phyloP scores from a whole-genome alignment of 2,797 vertebrate genomes.

The Oreochromis mossambicus region DNA sequence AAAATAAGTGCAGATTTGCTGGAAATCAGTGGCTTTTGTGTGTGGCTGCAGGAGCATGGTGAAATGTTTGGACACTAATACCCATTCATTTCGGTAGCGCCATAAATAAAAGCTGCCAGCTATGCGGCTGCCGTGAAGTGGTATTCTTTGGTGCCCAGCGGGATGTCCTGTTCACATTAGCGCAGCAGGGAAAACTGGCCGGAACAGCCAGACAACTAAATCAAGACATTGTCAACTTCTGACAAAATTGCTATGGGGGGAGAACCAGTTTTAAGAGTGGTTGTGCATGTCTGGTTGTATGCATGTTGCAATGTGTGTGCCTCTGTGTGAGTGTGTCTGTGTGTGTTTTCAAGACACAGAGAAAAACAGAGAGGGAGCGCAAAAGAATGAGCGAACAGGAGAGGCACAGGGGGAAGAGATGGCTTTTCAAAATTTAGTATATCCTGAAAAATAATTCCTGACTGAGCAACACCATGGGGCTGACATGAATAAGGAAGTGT shows the following conservation, averaged over 20 bases:
- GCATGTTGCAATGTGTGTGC: conserved; percentile 38
- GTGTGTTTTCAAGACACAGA: neutral
- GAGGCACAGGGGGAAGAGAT: conserved; percentile 1
- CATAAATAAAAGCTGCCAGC: conserved; percentile 99
- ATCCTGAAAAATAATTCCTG: conserved; percentile 61
- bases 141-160: conserved; percentile 99
- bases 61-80: conserved; percentile 99
- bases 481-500: conserved; percentile 62
- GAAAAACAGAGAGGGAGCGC: conserved; percentile 28
- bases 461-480: conserved; percentile 59
- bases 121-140: conserved; percentile 98
- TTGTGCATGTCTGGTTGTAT: conserved; percentile 73
- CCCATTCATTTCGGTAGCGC: conserved; percentile 99
- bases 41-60: conserved; percentile 98
- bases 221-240: conserved; percentile 99
- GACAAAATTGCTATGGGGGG: conserved; percentile 96
- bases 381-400: conserved; percentile 28
- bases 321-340: conserved; percentile 14
- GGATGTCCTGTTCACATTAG: conserved; percentile 99
- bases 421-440: conserved; percentile 61
- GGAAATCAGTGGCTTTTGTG: conserved; percentile 99
- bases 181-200: conserved; percentile 94
- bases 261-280: conserved; percentile 63
- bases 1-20: conserved; percentile 99
- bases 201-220: conserved; percentile 99